Evolutionary conservation across 2,888 invertebrate genomes (phyloP), one percentile per base, ranked within the genome.

Genomic region (Epiperipatus broadwayi): DNA sequence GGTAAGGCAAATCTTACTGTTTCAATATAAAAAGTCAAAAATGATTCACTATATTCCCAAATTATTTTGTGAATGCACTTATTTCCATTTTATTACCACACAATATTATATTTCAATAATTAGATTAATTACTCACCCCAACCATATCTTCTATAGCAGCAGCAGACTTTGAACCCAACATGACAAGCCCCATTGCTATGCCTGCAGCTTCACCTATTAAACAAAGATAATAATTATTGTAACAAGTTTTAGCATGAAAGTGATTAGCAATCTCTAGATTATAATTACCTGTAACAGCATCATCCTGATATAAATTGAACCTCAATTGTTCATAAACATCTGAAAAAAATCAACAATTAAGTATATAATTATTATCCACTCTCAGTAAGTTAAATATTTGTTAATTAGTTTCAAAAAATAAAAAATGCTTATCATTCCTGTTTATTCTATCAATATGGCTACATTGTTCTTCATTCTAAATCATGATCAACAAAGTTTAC

Each of bases 151-250:
- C 78, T 47, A 89, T 83, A 3, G 84, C 80, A 43, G 75, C 72
- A 0, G 78, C 72, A 52, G 81, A 74, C 55, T 89, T 80, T 0
- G 93, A 91, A 2, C 95, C 97, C 49, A 95, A 64, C 95, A 95
- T 95, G 0, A 95, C 91, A 72, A 97, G 78, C 33, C 97, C 97
- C 91, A 97, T 95, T 1, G 91, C 89, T 48, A 97, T 80, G 43
- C 93, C 95, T 20, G 97, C 95, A 4, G 95, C 93, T 64, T 99
- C 97, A 40, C 59, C 57, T 55, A 46, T 12, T 12, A 42, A 22
- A 10, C 14, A n/a, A 10, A 7, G 5, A 7, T 8, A 14, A 8
- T 5, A 21, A 10, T 10, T 10, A 21, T 5, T 8, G 10, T 5
- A 36, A 34, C 12, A 36, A 36, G 5, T 25, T 25, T 25, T 25